A percentile compares a stretch with the other conserved stretches of the same genome.
These are phyloP conservation scores for Myotis findleyi DNA, from an alignment of 2,797 vertebrate genomes.

Conservation along the genomic window DNA sequence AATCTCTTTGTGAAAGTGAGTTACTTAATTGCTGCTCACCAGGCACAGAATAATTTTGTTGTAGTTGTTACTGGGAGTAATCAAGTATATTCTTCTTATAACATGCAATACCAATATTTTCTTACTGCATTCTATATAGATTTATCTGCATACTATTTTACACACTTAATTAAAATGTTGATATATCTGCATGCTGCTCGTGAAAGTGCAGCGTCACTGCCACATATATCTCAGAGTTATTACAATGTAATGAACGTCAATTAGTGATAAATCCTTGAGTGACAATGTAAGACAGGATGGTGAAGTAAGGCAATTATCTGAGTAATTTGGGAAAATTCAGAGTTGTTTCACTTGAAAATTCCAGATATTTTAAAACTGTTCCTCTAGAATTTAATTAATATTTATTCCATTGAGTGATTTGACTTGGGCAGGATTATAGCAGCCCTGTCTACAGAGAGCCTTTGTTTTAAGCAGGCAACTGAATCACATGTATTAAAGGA, in stretches of 20 bases:
- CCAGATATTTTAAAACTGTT: not conserved
- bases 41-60: conserved; percentile 14
- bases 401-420: conserved; percentile 30
- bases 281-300: conserved; percentile 22
- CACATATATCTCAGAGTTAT: conserved; percentile 24
- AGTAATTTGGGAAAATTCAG: conserved; percentile 49
- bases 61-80: not conserved
- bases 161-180: conserved; percentile 47
- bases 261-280: conserved; percentile 57
- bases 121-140: not conserved
- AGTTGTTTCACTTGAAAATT: conserved; percentile 7
- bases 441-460: not conserved
- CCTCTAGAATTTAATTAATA: conserved; percentile 47
- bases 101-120: conserved; percentile 32
- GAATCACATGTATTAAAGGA: not conserved
- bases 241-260: conserved; percentile 57
- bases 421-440: conserved; percentile 39
- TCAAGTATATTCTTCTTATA: conserved; percentile 51
- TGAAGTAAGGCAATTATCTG: conserved; percentile 62
- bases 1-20: conserved; percentile 57
- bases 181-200: not conserved
- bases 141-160: conserved; percentile 56
- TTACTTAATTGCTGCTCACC: conserved; percentile 54
- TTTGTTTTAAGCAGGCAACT: conserved; percentile 12
- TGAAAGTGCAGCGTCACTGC: not conserved